Base-by-base conservation (phyloP, 2,113 vertebrate genomes). In the Calonectris borealis region DNA sequence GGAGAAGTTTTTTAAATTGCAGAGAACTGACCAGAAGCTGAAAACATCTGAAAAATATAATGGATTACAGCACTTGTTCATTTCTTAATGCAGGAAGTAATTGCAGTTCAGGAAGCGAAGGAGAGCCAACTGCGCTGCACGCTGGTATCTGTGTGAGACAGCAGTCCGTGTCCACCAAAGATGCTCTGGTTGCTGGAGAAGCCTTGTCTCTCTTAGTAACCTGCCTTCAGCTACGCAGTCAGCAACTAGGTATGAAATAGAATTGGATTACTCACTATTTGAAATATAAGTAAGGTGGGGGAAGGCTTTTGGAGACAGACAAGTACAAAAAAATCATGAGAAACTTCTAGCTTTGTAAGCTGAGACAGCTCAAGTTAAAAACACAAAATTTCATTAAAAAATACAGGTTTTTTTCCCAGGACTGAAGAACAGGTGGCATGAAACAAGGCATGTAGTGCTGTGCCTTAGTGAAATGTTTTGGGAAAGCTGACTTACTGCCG, bases 21-120 rank as follows among this genome's bases (percentile, higher is more conserved):
- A 55, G 49, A 65, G 36, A 68, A 26, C 46, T 76, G 46, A 51
- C 49, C 40, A 73, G 52, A 55, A 58, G n/a, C 57, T 96, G 75
- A 70, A 91, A 86, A 79, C 9, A 36, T 21, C 27, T 62, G 34
- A 85, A 66, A 46, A 88, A 46, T 19, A 3, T 26, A 36, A n/a
- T 66, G 10, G 20, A 27, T 96, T 66, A 42, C 25, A 72, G 20
- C 31, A n/a, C 2, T 83, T 88, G 11, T 93, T 90, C 6, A 4
- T 83, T 88, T 58, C 87, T 81, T 77, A 21, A 86, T 93, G 66
- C 97, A 99, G 99, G 99, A 91, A 99, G 99, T 95, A 99, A 99
- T 83, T 99, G 99, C 98, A 99, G 99, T 95, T 99, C 99, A 31
- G 99, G 99, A 96, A 99, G 99, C 3, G 99, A 99, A 95, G 99